Evolutionary conservation across 1,140 invertebrate species (phyloP).

Genomic region (Drosophila kanapiae): DNA sequence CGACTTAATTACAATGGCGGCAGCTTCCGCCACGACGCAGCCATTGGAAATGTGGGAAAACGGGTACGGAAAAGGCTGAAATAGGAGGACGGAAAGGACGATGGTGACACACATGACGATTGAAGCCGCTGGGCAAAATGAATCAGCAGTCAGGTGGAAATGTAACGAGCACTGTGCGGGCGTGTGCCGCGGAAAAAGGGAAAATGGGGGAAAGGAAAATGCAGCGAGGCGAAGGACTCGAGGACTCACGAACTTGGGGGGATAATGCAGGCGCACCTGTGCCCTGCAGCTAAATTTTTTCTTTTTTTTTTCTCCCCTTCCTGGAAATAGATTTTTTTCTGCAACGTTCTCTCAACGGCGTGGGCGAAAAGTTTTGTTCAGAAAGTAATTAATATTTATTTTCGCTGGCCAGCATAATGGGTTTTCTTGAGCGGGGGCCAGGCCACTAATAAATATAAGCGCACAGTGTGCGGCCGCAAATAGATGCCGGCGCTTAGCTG

Average conservation of each 20-base stretch:
- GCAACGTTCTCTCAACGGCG: conserved; percentile 24
- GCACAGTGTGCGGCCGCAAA: conserved; percentile 45
- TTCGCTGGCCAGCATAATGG: conserved; percentile 49
- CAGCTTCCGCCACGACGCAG: conserved; percentile 49
- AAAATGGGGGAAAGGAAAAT: conserved; percentile 29
- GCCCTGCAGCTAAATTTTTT: conserved; percentile 5
- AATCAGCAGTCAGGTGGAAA: conserved; percentile 63
- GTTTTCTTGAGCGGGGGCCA: conserved; percentile 33
- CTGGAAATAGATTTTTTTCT: conserved; percentile 42
- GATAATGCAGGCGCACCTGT: conserved; percentile 22
- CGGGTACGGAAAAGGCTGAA: conserved; percentile 1
- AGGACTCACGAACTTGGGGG: background rate
- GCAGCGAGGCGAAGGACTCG: conserved; percentile 20
- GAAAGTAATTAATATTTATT: conserved; percentile 83
- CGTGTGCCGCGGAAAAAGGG: conserved; percentile 43
- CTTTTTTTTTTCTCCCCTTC: conserved; percentile 1
- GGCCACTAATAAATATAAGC: conserved; percentile 61
- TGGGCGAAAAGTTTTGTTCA: conserved; percentile 63
- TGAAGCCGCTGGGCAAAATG: conserved; percentile 60
- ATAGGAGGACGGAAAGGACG: conserved; percentile 17
- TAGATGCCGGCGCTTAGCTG: conserved; percentile 54
- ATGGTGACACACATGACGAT: conserved; percentile 53
- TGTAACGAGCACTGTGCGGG: conserved; percentile 58
- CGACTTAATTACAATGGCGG: conserved; percentile 76
- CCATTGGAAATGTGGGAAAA: conserved; percentile 22